These are phyloP conservation scores for Oeneis ivallda DNA, from an alignment of 2,888 invertebrate genomes.

Conservation along the genomic window DNA sequence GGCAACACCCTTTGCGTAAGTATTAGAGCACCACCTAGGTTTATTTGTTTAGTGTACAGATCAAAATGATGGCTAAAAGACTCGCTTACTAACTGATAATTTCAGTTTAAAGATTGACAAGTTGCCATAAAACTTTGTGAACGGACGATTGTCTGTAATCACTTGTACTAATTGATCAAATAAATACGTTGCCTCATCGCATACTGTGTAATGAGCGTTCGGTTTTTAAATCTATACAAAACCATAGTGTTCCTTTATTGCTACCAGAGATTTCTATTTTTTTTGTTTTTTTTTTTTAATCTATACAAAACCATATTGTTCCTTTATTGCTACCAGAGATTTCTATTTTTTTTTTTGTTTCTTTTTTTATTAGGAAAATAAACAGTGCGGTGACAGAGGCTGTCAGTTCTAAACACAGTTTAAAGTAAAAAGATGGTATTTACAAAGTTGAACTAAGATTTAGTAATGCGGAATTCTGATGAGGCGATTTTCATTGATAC, in stretches of 20 bases:
- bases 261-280: neutral
- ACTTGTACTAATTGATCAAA: no score
- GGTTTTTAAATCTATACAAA: neutral
- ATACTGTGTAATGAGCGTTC: neutral
- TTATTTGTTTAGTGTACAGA: no score
- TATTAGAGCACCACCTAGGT: no score
- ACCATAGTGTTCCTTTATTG: neutral
- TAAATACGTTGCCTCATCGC: neutral
- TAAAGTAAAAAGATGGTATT: neutral
- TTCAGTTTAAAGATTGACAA: no score
- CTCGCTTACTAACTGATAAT: no score
- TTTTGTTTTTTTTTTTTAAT: neutral
- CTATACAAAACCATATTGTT: neutral
- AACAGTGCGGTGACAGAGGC: constrained; percentile 7
- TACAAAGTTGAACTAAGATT: neutral
- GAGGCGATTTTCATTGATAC: no score
- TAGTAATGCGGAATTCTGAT: neutral
- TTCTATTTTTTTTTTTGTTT: neutral
- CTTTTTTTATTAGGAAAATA: neutral
- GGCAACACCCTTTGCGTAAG: no score
- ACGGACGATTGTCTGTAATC: no score
- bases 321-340: neutral
- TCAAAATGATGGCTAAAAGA: no score
- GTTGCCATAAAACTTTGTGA: no score
- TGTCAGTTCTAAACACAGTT: neutral